phyloP scores from a whole-genome alignment of 64 coral and sea anemone species.

The Porites lutea region DNA sequence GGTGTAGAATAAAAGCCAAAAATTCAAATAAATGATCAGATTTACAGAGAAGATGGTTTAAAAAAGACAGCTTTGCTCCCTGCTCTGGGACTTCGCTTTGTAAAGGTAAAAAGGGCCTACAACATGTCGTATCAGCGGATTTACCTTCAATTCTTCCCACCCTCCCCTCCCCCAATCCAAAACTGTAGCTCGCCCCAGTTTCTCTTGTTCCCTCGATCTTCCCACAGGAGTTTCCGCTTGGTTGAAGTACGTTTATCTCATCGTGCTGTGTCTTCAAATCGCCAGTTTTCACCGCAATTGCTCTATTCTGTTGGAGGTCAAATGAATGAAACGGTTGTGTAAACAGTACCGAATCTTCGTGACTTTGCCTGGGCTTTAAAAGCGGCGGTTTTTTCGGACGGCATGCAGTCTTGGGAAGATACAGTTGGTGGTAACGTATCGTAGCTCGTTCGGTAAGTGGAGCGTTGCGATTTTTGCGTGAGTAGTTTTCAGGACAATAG shows the following conservation, averaged over 20 bases:
- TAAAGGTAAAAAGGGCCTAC: background rate
- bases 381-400: conserved; percentile 12
- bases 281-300: background rate
- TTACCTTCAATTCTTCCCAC: background rate
- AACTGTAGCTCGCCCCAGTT: background rate
- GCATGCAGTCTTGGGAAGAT: conserved; percentile 10
- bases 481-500: background rate
- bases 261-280: background rate
- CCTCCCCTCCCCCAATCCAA: background rate
- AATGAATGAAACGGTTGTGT: conserved; percentile 2
- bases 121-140: background rate
- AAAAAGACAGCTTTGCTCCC: too few species aligned
- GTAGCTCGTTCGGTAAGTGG: conserved; percentile 1
- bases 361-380: background rate
- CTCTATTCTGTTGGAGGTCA: background rate
- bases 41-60: too few species aligned
- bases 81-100: too few species aligned
- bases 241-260: background rate
- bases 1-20: background rate
- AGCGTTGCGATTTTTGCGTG: conserved; percentile 40
- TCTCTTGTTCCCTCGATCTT: background rate
- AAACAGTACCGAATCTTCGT: background rate
- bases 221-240: background rate
- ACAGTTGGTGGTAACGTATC: conserved; percentile 18
- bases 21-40: background rate